Evolutionary conservation across 2,797 vertebrate species (phyloP).

Genomic region (Adelosebastes latens): DNA sequence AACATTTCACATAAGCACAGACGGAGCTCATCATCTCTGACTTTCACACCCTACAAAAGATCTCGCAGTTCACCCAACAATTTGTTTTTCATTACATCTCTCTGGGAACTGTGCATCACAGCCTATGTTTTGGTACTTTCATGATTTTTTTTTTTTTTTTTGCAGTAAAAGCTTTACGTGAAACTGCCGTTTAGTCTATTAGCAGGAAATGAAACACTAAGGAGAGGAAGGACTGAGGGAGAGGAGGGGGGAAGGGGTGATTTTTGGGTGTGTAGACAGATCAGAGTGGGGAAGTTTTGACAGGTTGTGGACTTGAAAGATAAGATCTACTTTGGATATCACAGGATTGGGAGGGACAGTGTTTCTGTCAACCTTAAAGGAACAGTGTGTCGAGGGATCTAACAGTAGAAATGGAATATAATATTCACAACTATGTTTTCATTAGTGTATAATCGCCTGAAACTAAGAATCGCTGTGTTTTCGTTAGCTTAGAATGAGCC

Average conservation of each 20-base stretch:
- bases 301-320: constrained; percentile 18
- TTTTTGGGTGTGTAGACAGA: constrained; percentile 16
- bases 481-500: no score
- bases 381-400: no score
- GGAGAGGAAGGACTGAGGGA: constrained; percentile 29
- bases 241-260: neutral
- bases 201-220: constrained; percentile 69
- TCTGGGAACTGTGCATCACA: constrained; percentile 22
- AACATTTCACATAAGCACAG: constrained; percentile 72
- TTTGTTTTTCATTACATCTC: constrained; percentile 55
- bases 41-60: constrained; percentile 61
- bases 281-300: constrained; percentile 16
- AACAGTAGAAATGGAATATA: no score
- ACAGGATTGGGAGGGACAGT: neutral
- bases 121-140: constrained; percentile 38
- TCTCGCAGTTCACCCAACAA: constrained; percentile 52
- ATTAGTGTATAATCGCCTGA: no score
- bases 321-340: constrained; percentile 9
- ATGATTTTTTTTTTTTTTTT: constrained; percentile 1
- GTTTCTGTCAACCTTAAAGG: neutral
- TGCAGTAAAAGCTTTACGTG: constrained; percentile 14
- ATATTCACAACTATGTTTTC: no score
- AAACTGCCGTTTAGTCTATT: constrained; percentile 40
- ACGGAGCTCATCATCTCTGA: constrained; percentile 69
- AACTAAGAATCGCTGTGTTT: no score